phyloP scores from a whole-genome alignment of 2,797 vertebrate genomes.

The Antrozous pallidus region DNA sequence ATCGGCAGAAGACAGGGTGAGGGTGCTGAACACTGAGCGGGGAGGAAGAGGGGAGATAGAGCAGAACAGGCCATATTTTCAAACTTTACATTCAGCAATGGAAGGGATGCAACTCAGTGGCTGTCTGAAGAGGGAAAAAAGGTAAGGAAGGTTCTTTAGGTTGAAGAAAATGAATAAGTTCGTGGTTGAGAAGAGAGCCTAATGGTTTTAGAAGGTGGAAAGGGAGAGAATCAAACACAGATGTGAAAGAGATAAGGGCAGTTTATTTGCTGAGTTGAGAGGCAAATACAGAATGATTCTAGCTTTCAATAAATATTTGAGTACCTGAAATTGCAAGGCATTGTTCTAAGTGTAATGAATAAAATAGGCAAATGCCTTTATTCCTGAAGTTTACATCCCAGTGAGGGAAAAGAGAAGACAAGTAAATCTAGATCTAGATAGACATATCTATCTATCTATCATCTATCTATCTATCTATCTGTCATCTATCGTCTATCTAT shows the following conservation, averaged over 20 bases:
- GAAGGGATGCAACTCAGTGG: not conserved
- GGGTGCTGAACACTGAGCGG: not conserved
- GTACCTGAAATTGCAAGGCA: not conserved
- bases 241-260: not conserved
- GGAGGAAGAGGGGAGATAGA: not conserved
- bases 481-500: not conserved
- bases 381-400: not conserved
- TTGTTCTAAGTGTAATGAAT: not conserved
- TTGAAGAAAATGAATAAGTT: not conserved
- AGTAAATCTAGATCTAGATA: not conserved
- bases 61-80: not conserved
- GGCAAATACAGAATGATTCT: not conserved
- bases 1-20: not conserved
- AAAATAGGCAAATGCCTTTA: not conserved
- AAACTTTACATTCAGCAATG: not conserved
- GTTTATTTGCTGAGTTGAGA: constrained; percentile 4
- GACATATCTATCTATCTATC: too few relatives aligned
- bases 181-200: not conserved
- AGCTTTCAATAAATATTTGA: not conserved
- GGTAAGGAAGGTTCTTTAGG: not conserved
- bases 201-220: not conserved
- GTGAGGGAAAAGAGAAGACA: not conserved
- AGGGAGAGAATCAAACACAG: not conserved
- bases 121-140: not conserved
- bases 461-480: not conserved